These are phyloP conservation scores for Spheniscus mendiculus DNA, from an alignment of 2,113 vertebrate species.

Conservation along the genomic window DNA sequence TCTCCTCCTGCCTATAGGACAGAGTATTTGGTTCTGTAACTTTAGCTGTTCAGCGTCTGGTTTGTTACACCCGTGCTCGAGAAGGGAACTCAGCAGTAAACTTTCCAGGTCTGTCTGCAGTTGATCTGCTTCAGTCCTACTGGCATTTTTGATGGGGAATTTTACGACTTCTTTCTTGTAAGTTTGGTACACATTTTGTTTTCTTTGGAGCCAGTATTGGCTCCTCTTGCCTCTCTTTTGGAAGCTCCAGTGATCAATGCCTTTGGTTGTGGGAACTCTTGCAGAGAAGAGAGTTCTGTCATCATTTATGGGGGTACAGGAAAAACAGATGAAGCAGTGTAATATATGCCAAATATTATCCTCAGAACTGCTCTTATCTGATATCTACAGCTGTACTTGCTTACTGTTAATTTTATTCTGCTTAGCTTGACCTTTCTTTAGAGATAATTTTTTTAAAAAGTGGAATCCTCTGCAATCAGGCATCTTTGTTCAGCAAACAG, in stretches of 20 bases:
- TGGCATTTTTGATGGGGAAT: conserved; percentile 56
- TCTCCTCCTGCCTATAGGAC: background rate
- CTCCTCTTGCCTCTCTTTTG: conserved; percentile 29
- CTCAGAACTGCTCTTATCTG: conserved; percentile 50
- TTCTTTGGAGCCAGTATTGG: conserved; percentile 52
- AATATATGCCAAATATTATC: conserved; percentile 33
- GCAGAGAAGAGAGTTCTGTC: conserved; percentile 44
- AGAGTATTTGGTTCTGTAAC: background rate
- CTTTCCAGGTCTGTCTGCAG: conserved; percentile 44
- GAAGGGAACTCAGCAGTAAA: background rate
- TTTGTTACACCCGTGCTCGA: background rate
- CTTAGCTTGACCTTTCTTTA: background rate
- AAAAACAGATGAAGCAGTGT: conserved; percentile 47
- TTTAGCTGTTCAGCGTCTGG: background rate
- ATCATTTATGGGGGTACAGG: conserved; percentile 56
- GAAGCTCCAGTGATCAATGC: conserved; percentile 63
- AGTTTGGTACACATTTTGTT: conserved; percentile 45
- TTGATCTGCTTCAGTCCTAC: conserved; percentile 6
- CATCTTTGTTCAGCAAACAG: background rate
- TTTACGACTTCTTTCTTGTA: conserved; percentile 6
- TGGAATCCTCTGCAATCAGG: background rate
- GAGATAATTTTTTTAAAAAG: background rate
- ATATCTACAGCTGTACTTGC: conserved; percentile 60
- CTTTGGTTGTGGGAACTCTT: conserved; percentile 59
- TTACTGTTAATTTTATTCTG: conserved; percentile 61